Conservation (phyloP, 1,140 invertebrate genomes). For the Pteromalus puparum region DNA sequence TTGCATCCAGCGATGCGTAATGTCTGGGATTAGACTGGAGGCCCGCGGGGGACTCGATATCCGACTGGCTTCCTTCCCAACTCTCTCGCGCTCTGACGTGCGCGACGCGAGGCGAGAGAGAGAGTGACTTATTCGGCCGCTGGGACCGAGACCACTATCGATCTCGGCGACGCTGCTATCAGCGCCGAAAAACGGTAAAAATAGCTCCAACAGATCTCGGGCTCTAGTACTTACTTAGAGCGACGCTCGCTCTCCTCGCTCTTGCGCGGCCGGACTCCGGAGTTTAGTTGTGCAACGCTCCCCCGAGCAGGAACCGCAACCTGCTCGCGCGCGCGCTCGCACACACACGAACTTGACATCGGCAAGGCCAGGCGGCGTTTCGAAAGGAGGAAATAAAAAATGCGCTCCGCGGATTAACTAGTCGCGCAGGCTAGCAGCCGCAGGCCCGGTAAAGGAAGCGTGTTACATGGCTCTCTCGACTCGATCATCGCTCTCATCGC, state of each 20-base stretch:
- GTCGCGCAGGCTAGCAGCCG: not conserved
- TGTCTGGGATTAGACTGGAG: slow-evolving; percentile 44
- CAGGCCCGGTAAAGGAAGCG: no score
- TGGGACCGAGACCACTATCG: slow-evolving; percentile 30
- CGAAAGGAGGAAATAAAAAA: slow-evolving; percentile 73
- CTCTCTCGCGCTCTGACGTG: no score
- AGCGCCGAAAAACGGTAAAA: not conserved
- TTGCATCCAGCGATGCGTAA: slow-evolving; percentile 46
- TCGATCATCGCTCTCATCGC: no score
- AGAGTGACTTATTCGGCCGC: slow-evolving; percentile 42
- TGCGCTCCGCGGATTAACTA: not conserved
- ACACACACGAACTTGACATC: slow-evolving; percentile 71
- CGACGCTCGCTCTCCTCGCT: no score
- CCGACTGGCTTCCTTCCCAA: no score
- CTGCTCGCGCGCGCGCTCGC: not conserved
- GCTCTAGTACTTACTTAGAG: no score
- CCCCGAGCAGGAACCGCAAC: not conserved
- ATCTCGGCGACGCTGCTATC: not conserved
- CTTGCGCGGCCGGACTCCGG: no score
- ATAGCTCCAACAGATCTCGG: no score
- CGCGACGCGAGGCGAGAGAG: no score
- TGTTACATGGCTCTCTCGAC: no score
- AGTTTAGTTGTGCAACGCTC: slow-evolving; percentile 1
- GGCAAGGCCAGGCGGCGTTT: slow-evolving; percentile 71
- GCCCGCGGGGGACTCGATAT: slow-evolving; percentile 38